Percentiles rank a stretch among this genome's conserved stretches.
Evolutionary conservation across 2,113 vertebrate genomes (phyloP).

Genomic region (Panthera tigris): DNA sequence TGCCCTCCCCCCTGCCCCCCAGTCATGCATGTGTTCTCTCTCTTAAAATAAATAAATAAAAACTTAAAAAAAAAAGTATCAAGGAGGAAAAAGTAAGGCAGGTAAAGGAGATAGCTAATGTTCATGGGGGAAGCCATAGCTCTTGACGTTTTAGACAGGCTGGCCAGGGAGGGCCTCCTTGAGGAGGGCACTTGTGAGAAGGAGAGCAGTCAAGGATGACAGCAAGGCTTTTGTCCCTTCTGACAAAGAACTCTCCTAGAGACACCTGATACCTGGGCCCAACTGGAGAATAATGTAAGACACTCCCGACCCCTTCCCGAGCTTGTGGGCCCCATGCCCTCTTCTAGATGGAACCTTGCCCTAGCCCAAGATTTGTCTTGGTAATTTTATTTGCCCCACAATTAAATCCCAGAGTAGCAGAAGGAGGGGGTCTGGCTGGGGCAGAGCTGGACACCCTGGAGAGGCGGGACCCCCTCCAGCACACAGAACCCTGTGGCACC

Average conservation of each 20-base stretch:
- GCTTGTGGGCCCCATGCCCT: background rate
- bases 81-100: background rate
- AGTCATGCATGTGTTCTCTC: too few relatives aligned
- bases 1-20: too few relatives aligned
- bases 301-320: accelerated
- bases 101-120: background rate
- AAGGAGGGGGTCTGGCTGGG: background rate
- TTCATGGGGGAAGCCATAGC: background rate
- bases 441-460: background rate
- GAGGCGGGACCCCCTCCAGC: background rate
- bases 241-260: background rate
- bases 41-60: too few relatives aligned
- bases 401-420: background rate
- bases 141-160: background rate
- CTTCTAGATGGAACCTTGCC: slow-evolving; percentile 5
- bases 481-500: background rate
- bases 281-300: background rate
- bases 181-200: background rate
- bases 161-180: background rate
- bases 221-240: background rate
- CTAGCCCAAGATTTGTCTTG: background rate
- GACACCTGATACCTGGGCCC: background rate
- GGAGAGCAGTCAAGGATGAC: background rate
- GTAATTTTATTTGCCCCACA: background rate
- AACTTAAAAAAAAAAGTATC: background rate